Evolutionary conservation across 1,140 invertebrate genomes (phyloP).

Genomic region (Drosophila subpulchrella): DNA sequence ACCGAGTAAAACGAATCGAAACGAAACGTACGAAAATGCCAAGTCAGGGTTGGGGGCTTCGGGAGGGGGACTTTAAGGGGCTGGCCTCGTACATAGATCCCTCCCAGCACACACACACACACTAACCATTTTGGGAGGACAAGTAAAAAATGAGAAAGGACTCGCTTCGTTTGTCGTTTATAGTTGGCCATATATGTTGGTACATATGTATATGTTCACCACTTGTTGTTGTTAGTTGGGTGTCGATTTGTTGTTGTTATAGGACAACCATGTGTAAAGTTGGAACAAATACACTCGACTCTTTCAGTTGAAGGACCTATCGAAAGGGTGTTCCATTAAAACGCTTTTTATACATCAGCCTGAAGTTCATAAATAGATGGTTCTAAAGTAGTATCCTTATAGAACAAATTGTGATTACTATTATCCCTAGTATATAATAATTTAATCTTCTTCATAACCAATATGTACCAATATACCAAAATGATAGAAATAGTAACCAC

Average conservation of each 20-base stretch:
- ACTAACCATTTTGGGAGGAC: conserved; percentile 29
- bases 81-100: conserved; percentile 51
- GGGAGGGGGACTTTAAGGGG: conserved; percentile 12
- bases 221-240: conserved; percentile 42
- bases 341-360: no score
- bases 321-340: neutral
- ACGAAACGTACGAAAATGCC: conserved; percentile 74
- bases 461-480: neutral
- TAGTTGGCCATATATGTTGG: conserved; percentile 8
- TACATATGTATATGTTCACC: conserved; percentile 12
- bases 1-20: conserved; percentile 81
- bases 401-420: no score
- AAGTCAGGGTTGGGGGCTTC: neutral
- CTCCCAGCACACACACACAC: conserved; percentile 25
- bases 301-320: neutral
- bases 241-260: conserved; percentile 3
- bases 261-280: conserved; percentile 1
- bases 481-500: neutral
- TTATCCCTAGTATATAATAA: no score
- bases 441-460: no score
- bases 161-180: conserved; percentile 41
- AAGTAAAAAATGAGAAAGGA: conserved; percentile 39
- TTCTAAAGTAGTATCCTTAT: no score
- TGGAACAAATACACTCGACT: neutral
- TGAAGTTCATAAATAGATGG: neutral